Conservation (phyloP, 2,113 vertebrate genomes). For the Aegithalos caudatus region DNA sequence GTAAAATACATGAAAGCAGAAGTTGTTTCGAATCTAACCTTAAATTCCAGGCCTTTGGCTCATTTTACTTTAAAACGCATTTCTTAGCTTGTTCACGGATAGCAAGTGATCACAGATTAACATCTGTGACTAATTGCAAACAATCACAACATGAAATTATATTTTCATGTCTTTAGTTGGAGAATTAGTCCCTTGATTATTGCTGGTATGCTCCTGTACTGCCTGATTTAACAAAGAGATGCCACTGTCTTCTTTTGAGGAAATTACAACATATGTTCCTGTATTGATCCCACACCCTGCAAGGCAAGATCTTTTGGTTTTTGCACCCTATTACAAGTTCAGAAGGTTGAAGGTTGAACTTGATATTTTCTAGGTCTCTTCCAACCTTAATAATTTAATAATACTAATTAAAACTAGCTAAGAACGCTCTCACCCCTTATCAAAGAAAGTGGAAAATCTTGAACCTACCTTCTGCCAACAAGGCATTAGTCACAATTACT, state of each 20-base stretch:
- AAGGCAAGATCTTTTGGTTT: background rate
- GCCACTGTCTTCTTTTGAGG: background rate
- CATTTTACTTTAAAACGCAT: constrained; percentile 23
- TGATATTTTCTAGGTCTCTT: background rate
- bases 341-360: background rate
- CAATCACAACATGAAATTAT: constrained; percentile 31
- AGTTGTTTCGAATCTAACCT: background rate
- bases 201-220: background rate
- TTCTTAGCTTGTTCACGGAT: background rate
- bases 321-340: background rate
- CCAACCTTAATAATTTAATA: background rate
- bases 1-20: background rate
- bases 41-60: background rate
- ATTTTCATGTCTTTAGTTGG: constrained; percentile 26
- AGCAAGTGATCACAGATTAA: background rate
- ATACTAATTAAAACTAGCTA: background rate
- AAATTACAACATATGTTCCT: background rate
- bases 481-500: background rate
- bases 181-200: constrained; percentile 31
- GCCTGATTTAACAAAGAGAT: constrained; percentile 1
- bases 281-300: background rate
- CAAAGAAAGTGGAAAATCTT: background rate
- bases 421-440: background rate
- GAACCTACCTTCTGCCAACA: background rate
- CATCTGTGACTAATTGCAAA: constrained; percentile 40